Conservation (phyloP, 2,888 invertebrate genomes). For the Cephus rjabovi region DNA sequence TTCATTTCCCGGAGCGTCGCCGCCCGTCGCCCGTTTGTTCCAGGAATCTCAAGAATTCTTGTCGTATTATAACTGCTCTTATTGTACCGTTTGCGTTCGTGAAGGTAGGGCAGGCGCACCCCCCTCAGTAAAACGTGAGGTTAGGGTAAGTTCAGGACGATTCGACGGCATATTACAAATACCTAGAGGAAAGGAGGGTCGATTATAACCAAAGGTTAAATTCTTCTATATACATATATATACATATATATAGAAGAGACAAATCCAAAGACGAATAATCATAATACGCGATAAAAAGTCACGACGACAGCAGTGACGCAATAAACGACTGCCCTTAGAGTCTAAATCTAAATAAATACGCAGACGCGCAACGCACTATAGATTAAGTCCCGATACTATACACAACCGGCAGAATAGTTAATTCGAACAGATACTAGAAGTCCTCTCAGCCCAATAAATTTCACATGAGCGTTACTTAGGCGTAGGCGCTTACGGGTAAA, state of each 20-base stretch:
- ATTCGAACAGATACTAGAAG: background rate
- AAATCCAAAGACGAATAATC: no score
- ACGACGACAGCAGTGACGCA: no score
- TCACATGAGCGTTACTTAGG: background rate
- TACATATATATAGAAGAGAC: no score
- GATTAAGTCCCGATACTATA: background rate
- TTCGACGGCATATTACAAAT: no score
- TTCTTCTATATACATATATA: no score
- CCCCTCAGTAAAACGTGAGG: background rate
- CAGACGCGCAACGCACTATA: background rate
- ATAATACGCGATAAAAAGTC: no score
- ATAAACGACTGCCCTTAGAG: no score
- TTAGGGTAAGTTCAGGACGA: no score
- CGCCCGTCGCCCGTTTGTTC: background rate
- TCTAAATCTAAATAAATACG: no score
- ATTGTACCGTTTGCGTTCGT: background rate
- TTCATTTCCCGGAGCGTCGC: conserved; percentile 37
- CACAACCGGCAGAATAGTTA: background rate
- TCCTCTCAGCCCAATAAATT: background rate
- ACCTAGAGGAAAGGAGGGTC: no score
- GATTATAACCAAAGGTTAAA: no score
- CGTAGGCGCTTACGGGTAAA: background rate
- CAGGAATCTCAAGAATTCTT: conserved; percentile 40
- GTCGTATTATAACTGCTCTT: conserved; percentile 22
- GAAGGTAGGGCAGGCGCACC: background rate